Conservation (phyloP, 2,797 vertebrate genomes). For the Dipus sagitta region DNA sequence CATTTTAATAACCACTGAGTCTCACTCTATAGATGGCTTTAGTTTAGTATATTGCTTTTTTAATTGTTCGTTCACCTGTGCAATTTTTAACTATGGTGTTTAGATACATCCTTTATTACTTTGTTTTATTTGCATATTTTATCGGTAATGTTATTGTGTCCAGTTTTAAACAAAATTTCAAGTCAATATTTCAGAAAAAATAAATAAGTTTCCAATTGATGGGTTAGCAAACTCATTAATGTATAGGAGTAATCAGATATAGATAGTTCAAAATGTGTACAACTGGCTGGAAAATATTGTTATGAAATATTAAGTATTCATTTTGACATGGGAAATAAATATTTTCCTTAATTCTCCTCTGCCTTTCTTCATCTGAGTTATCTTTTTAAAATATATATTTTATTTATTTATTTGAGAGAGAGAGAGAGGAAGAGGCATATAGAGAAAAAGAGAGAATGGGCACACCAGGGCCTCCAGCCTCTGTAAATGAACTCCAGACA, state of each 20-base stretch:
- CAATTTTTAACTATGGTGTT: conserved; percentile 25
- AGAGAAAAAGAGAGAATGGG: too few species aligned
- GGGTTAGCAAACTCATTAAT: conserved; percentile 16
- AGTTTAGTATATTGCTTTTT: conserved; percentile 22
- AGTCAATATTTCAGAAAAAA: conserved; percentile 35
- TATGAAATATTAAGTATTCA: not conserved
- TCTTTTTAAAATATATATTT: too few species aligned
- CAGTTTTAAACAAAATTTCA: conserved; percentile 66
- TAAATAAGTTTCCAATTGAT: conserved; percentile 30
- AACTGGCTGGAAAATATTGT: not conserved
- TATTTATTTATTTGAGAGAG: too few species aligned
- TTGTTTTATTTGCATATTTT: conserved; percentile 39
- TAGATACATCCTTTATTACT: conserved; percentile 37
- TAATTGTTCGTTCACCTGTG: conserved; percentile 13
- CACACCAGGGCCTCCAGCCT: too few species aligned
- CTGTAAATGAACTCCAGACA: too few species aligned
- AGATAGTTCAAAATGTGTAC: not conserved
- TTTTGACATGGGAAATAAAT: conserved; percentile 58
- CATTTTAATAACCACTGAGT: conserved; percentile 58
- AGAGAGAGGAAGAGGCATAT: too few species aligned
- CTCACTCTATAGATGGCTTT: not conserved
- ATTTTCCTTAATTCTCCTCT: not conserved
- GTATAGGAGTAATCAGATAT: conserved; percentile 5
- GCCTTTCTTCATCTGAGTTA: not conserved
- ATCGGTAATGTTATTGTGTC: conserved; percentile 29